These are phyloP conservation scores for Cossypha niveicapilla DNA, from an alignment of 2,797 vertebrate genomes.

Conservation along the genomic window DNA sequence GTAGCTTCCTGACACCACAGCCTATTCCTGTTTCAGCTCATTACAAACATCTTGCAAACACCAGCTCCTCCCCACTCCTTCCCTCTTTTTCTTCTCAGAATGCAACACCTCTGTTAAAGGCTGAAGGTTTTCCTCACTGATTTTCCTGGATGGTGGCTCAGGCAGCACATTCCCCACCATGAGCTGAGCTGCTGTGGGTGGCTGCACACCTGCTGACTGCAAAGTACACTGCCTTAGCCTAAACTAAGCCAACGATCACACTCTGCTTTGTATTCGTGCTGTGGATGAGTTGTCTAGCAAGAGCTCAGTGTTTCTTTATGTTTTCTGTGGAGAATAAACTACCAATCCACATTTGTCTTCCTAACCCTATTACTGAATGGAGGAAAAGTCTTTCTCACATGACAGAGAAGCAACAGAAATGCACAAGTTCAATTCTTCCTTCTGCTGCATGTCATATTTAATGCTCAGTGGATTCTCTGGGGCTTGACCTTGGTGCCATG, in stretches of 20 bases:
- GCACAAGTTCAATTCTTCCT: neutral
- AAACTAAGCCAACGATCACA: neutral
- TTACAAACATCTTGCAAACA: neutral
- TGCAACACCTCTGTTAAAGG: neutral
- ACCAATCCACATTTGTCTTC: neutral
- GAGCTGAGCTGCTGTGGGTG: neutral
- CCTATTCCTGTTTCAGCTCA: neutral
- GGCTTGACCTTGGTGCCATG: neutral
- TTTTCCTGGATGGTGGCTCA: neutral
- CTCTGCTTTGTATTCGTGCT: neutral
- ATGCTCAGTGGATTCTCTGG: neutral
- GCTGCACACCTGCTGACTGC: neutral
- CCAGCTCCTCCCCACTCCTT: neutral
- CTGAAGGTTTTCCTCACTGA: neutral
- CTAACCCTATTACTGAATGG: neutral
- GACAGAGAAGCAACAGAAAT: conserved; percentile 33
- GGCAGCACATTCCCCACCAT: neutral
- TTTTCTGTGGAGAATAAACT: neutral
- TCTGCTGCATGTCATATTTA: neutral
- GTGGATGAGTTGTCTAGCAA: neutral
- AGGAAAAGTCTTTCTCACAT: neutral
- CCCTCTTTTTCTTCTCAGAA: neutral
- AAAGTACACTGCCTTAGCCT: neutral
- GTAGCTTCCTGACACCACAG: neutral
- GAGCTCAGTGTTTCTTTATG: neutral